Percentiles rank a stretch among this genome's conserved stretches.
Evolutionary conservation across 2,797 vertebrate genomes (phyloP).

Genomic region (Pseudochirops corinnae): DNA sequence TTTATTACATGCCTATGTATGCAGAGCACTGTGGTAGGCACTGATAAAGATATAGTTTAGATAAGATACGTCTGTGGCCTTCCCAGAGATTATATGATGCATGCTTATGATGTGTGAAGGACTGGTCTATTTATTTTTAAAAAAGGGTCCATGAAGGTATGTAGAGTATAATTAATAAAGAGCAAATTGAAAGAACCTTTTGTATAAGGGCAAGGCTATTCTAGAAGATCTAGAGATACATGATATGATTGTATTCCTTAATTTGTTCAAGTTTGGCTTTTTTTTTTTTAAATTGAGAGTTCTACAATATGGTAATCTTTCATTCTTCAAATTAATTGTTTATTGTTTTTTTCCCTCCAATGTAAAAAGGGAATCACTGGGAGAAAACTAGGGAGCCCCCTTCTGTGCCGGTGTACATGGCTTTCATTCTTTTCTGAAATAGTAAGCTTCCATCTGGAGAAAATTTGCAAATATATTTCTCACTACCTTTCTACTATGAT

Average conservation of each 20-base stretch:
- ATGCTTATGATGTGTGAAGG: neutral
- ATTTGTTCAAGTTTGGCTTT: conserved; percentile 16
- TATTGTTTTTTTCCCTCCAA: neutral
- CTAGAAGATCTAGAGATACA: neutral
- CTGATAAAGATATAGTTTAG: neutral
- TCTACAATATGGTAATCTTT: neutral
- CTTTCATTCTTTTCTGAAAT: neutral
- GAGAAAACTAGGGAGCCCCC: neutral
- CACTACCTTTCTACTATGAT: neutral
- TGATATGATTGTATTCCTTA: neutral
- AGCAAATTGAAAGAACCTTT: neutral
- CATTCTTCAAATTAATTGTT: neutral
- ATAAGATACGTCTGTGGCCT: neutral
- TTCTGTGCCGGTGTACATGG: neutral
- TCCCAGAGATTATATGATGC: neutral
- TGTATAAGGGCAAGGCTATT: neutral
- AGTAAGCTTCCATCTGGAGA: neutral
- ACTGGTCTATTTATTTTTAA: neutral
- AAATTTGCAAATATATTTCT: neutral
- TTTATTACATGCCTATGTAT: neutral
- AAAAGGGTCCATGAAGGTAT: neutral
- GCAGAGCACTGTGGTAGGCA: neutral
- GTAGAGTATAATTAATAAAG: neutral
- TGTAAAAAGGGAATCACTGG: neutral
- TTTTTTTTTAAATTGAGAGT: neutral